Percentiles rank a stretch among this genome's conserved stretches.
These are phyloP conservation scores for Camptogramma bilineatum DNA, from an alignment of 2,888 invertebrate species.

Conservation along the genomic window DNA sequence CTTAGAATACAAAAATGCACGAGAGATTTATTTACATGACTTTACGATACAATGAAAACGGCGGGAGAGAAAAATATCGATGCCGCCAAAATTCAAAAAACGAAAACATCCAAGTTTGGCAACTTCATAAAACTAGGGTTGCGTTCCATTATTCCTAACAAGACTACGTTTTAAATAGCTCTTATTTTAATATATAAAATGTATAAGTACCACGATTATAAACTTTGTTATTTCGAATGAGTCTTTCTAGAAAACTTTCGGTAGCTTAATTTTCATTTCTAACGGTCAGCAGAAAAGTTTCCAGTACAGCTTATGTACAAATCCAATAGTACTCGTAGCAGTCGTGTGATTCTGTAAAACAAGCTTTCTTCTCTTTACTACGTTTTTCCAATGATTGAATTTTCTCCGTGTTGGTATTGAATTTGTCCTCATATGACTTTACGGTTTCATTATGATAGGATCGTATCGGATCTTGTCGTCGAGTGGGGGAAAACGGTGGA, in stretches of 20 bases:
- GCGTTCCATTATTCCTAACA: no score
- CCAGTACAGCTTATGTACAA: conserved; percentile 18
- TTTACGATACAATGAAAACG: no score
- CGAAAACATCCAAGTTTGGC: no score
- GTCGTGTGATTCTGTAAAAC: conserved; percentile 39
- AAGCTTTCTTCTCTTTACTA: conserved; percentile 34
- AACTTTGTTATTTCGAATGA: not conserved
- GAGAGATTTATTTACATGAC: no score
- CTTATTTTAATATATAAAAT: no score
- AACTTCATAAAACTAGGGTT: no score
- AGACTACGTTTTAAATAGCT: no score
- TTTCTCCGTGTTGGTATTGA: conserved; percentile 40
- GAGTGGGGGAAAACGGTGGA: conserved; percentile 22
- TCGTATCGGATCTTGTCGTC: conserved; percentile 13
- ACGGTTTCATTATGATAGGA: conserved; percentile 38
- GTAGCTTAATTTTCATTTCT: not conserved
- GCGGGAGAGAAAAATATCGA: no score
- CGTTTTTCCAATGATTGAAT: conserved; percentile 48
- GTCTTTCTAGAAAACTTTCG: not conserved
- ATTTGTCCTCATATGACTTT: conserved; percentile 39
- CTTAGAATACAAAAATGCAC: no score
- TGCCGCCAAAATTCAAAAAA: no score
- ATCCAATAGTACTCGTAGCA: conserved; percentile 29
- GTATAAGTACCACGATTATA: no score
- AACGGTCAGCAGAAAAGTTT: conserved; percentile 10